A percentile compares a stretch with the other conserved stretches of the same genome.
These are phyloP conservation scores for Yasuhikotakia modesta DNA, from an alignment of 2,797 vertebrate species.

Conservation along the genomic window DNA sequence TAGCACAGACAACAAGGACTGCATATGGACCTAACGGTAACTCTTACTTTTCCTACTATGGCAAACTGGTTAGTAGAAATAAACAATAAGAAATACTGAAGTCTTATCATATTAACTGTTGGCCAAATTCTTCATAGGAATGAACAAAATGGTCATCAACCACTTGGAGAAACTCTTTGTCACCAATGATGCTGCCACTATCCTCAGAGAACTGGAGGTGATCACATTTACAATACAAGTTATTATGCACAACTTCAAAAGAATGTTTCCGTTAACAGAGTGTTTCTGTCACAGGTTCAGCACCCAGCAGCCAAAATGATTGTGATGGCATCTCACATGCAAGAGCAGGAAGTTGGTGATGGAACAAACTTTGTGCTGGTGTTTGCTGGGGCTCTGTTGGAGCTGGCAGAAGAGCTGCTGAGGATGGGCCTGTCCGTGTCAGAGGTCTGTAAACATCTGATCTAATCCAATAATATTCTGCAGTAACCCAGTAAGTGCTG, in stretches of 20 bases:
- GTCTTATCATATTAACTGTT: neutral
- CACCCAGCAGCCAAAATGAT: slow-evolving; percentile 98
- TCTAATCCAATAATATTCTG: no score
- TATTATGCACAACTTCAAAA: no score
- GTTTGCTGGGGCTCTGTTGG: slow-evolving; percentile 93
- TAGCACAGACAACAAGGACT: slow-evolving; percentile 94
- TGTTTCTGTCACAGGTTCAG: slow-evolving; percentile 81
- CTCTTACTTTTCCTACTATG: neutral
- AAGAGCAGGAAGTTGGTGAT: slow-evolving; percentile 97
- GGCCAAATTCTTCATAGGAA: slow-evolving; percentile 76
- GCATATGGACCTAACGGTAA: slow-evolving; percentile 96
- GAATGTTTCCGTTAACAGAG: neutral
- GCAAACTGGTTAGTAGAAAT: neutral
- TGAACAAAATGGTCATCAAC: slow-evolving; percentile 99
- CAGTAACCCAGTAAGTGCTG: neutral
- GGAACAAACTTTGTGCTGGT: slow-evolving; percentile 98
- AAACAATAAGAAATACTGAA: no score
- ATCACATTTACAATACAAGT: slow-evolving; percentile 31
- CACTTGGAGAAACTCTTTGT: slow-evolving; percentile 97
- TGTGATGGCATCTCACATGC: slow-evolving; percentile 98
- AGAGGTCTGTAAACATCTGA: slow-evolving; percentile 77
- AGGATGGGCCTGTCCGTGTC: slow-evolving; percentile 95
- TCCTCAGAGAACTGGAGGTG: slow-evolving; percentile 95
- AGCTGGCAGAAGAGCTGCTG: slow-evolving; percentile 92
- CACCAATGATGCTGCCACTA: slow-evolving; percentile 96